phyloP scores from a whole-genome alignment of 1,140 invertebrate species.

The Neuroterus valhalla region DNA sequence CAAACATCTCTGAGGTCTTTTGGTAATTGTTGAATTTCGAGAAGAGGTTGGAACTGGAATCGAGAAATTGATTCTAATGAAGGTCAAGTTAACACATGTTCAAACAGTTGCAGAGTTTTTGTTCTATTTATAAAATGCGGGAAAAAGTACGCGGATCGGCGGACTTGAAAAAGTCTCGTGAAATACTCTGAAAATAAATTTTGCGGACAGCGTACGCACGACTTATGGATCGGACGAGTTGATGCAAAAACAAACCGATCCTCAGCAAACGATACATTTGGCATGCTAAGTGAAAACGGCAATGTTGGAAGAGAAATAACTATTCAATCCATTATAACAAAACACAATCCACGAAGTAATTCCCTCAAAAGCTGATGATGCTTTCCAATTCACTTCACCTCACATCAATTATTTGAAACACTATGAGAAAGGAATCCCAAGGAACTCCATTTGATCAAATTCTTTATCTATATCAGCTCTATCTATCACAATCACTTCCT shows the following conservation, averaged over 20 bases:
- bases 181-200: slow-evolving; percentile 29
- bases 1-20: not conserved
- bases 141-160: slow-evolving; percentile 2
- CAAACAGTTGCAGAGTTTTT: slow-evolving; percentile 1
- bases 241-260: slow-evolving; percentile 20
- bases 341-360: too few relatives aligned
- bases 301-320: not conserved
- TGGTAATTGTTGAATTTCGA: not conserved
- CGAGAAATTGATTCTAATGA: slow-evolving; percentile 8
- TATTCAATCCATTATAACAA: not conserved
- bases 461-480: too few relatives aligned
- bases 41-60: not conserved
- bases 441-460: too few relatives aligned
- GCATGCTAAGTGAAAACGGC: slow-evolving; percentile 17
- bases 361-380: too few relatives aligned
- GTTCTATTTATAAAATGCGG: slow-evolving; percentile 3
- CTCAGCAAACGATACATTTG: slow-evolving; percentile 17
- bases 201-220: slow-evolving; percentile 15
- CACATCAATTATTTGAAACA: too few relatives aligned
- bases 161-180: slow-evolving; percentile 19
- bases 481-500: too few relatives aligned
- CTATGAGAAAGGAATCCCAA: too few relatives aligned
- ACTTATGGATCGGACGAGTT: slow-evolving; percentile 2
- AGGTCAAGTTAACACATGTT: slow-evolving; percentile 25
- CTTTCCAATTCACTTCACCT: too few relatives aligned